Percentiles rank a stretch among this genome's conserved stretches.
These are phyloP conservation scores for Eretmocerus hayati DNA, from an alignment of 2,888 invertebrate genomes.

Conservation along the genomic window DNA sequence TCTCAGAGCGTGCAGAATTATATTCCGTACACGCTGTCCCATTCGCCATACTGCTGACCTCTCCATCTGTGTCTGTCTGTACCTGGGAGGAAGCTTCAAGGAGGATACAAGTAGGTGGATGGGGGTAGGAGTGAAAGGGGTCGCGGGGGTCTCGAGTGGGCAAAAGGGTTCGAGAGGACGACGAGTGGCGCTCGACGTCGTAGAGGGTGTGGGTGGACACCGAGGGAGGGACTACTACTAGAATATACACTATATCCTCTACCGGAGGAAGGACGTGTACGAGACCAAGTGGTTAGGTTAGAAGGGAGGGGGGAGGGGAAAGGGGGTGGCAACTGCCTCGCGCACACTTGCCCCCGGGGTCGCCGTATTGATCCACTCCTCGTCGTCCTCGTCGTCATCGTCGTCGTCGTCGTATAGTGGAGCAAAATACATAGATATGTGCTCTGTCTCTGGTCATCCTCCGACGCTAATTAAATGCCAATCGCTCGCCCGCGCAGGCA, in stretches of 20 bases:
- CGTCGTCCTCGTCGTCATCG: conserved; percentile 1
- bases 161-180: too few relatives aligned
- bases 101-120: too few relatives aligned
- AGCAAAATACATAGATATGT: too few relatives aligned
- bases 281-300: conserved; percentile 12
- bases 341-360: conserved; percentile 44
- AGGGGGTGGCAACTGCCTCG: conserved; percentile 39
- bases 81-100: too few relatives aligned
- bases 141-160: too few relatives aligned
- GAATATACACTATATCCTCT: neutral
- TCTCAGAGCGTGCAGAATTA: too few relatives aligned
- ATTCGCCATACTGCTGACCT: too few relatives aligned
- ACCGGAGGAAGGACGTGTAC: neutral
- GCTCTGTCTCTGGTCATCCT: conserved; percentile 44
- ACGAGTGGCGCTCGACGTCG: too few relatives aligned
- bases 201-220: conserved; percentile 19
- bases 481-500: conserved; percentile 40
- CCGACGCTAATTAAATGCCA: conserved; percentile 47
- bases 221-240: conserved; percentile 18
- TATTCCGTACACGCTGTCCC: too few relatives aligned
- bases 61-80: too few relatives aligned
- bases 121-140: too few relatives aligned
- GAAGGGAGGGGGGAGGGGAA: conserved; percentile 20
- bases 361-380: conserved; percentile 42
- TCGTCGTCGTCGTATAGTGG: too few relatives aligned